Conservation (phyloP, 2,888 invertebrate species). For the Electrophaes corylata region DNA sequence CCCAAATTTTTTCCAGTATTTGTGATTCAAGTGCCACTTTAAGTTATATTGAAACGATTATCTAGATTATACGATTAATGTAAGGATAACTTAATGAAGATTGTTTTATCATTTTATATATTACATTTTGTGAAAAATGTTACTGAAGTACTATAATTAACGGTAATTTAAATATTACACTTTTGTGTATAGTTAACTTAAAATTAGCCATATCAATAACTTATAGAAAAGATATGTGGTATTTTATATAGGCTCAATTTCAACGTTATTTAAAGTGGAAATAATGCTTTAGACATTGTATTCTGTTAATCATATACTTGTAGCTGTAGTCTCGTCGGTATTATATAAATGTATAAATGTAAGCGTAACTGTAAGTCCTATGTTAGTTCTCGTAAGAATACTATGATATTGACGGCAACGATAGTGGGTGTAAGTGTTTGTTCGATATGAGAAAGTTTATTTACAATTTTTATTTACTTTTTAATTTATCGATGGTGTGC, state of each 20-base stretch:
- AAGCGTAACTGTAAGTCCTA: constrained; percentile 76
- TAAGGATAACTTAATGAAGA: constrained; percentile 85
- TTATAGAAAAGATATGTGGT: constrained; percentile 85
- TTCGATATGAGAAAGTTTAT: constrained; percentile 82
- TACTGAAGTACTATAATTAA: constrained; percentile 83
- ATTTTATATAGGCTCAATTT: constrained; percentile 85
- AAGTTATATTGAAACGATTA: constrained; percentile 87
- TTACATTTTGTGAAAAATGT: constrained; percentile 84
- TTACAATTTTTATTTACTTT: constrained; percentile 82
- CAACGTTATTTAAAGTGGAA: constrained; percentile 84
- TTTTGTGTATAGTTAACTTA: constrained; percentile 85
- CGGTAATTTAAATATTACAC: constrained; percentile 84
- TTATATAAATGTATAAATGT: constrained; percentile 75
- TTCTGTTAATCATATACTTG: constrained; percentile 84
- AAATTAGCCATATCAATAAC: constrained; percentile 86
- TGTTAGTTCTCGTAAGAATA: constrained; percentile 75
- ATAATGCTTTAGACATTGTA: constrained; percentile 81
- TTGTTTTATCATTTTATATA: constrained; percentile 86
- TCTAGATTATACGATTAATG: constrained; percentile 85
- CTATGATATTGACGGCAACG: constrained; percentile 82
- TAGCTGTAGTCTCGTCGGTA: constrained; percentile 81
- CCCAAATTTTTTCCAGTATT: constrained; percentile 89
- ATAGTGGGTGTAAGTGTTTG: constrained; percentile 81
- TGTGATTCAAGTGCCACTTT: constrained; percentile 92
- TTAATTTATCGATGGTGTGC: constrained; percentile 84